Evolutionary conservation across 2,888 invertebrate species (phyloP).

Genomic region (Dichetophora obliterata): DNA sequence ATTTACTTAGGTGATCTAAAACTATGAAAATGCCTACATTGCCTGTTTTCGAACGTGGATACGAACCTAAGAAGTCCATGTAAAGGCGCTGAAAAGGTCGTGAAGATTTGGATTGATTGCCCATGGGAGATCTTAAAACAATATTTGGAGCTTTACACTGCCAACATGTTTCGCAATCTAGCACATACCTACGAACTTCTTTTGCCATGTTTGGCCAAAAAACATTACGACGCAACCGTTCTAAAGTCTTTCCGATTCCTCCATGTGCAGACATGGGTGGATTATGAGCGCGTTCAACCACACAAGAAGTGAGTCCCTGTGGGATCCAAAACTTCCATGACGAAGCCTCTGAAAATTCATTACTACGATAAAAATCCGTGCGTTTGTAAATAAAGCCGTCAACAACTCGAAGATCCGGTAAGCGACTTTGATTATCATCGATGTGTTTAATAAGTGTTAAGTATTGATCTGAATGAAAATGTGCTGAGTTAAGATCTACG

Average conservation of each 20-base stretch:
- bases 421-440: neutral
- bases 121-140: slow-evolving; percentile 38
- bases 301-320: neutral
- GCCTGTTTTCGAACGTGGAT: slow-evolving; percentile 35
- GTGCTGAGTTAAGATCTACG: slow-evolving; percentile 13
- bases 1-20: slow-evolving; percentile 43
- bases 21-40: slow-evolving; percentile 40
- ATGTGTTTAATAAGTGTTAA: neutral
- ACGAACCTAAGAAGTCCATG: slow-evolving; percentile 42
- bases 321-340: slow-evolving; percentile 47
- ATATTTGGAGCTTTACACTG: slow-evolving; percentile 34
- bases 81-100: slow-evolving; percentile 43
- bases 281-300: slow-evolving; percentile 24
- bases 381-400: slow-evolving; percentile 37
- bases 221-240: slow-evolving; percentile 33
- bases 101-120: slow-evolving; percentile 29
- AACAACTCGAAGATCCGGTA: slow-evolving; percentile 37
- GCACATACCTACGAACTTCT: slow-evolving; percentile 35
- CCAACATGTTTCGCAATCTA: slow-evolving; percentile 18
- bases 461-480: slow-evolving; percentile 24
- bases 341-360: slow-evolving; percentile 18
- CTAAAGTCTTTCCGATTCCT: slow-evolving; percentile 37
- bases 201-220: slow-evolving; percentile 43
- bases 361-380: slow-evolving; percentile 12
- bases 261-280: slow-evolving; percentile 22